Conservation (phyloP, 2,888 invertebrate species). For the Ganaspis brasiliensis region DNA sequence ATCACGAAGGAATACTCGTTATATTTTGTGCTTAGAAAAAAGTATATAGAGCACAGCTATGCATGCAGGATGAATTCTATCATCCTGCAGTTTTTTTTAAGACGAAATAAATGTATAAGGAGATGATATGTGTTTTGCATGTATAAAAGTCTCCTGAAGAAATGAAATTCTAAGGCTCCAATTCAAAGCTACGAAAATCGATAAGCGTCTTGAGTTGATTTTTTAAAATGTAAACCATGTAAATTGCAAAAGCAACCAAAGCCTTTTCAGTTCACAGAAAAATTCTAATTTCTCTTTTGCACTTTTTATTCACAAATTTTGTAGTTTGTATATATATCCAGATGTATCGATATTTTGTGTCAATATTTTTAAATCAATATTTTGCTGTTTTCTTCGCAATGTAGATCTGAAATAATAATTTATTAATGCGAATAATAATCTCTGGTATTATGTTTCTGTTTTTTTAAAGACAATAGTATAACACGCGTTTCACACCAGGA, state of each 20-base stretch:
- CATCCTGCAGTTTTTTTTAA: conserved; percentile 27
- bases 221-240: not conserved
- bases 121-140: conserved; percentile 36
- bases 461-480: too few species aligned
- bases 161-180: conserved; percentile 32
- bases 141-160: conserved; percentile 15
- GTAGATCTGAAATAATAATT: too few species aligned
- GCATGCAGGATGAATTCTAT: conserved; percentile 31
- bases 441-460: too few species aligned
- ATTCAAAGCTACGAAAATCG: conserved; percentile 26
- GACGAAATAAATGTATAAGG: conserved; percentile 20
- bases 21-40: conserved; percentile 32
- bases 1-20: conserved; percentile 25
- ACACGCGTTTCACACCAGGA: not conserved
- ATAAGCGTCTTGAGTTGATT: conserved; percentile 29
- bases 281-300: not conserved
- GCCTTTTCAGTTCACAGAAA: not conserved
- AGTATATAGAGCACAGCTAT: conserved; percentile 16
- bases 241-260: conserved; percentile 15
- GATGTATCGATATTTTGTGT: too few species aligned
- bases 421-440: too few species aligned
- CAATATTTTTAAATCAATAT: not conserved
- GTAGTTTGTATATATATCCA: too few species aligned
- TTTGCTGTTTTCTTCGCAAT: too few species aligned
- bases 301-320: not conserved